These are phyloP conservation scores for Pogonocherus hispidulus DNA, from an alignment of 2,888 invertebrate species.

Conservation along the genomic window DNA sequence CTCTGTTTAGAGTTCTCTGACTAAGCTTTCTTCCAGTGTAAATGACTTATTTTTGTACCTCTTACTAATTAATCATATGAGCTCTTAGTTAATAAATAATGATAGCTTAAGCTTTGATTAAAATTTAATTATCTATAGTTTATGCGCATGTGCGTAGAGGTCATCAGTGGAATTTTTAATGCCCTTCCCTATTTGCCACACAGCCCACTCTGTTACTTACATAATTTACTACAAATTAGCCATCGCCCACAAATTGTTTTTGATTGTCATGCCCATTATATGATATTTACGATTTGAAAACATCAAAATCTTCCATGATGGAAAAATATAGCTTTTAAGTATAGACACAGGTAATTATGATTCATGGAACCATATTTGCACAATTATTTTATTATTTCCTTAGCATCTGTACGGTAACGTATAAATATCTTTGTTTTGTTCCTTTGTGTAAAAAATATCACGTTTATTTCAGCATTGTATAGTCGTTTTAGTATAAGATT, in stretches of 20 bases:
- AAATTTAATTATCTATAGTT: background rate
- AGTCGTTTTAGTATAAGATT: too few species aligned
- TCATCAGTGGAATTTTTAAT: conserved; percentile 14
- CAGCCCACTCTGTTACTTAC: conserved; percentile 21
- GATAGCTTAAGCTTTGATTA: too few species aligned
- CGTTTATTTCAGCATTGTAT: too few species aligned
- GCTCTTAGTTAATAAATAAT: too few species aligned
- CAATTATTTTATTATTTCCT: too few species aligned
- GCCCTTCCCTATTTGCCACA: conserved; percentile 2
- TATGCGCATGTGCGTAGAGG: background rate
- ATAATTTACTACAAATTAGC: conserved; percentile 24
- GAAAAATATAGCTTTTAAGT: background rate
- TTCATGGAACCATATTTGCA: background rate
- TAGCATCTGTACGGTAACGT: too few species aligned
- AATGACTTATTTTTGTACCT: too few species aligned
- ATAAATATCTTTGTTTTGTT: too few species aligned
- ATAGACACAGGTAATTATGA: background rate
- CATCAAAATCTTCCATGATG: conserved; percentile 9
- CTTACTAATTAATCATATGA: too few species aligned
- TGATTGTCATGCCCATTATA: background rate
- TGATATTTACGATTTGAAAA: conserved; percentile 4
- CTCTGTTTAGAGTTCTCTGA: too few species aligned
- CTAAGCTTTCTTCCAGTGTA: too few species aligned
- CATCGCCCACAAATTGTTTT: conserved; percentile 30
- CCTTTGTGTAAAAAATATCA: too few species aligned